Evolutionary conservation across 2,797 vertebrate genomes (phyloP).

Genomic region (Loris lydekkerianus): DNA sequence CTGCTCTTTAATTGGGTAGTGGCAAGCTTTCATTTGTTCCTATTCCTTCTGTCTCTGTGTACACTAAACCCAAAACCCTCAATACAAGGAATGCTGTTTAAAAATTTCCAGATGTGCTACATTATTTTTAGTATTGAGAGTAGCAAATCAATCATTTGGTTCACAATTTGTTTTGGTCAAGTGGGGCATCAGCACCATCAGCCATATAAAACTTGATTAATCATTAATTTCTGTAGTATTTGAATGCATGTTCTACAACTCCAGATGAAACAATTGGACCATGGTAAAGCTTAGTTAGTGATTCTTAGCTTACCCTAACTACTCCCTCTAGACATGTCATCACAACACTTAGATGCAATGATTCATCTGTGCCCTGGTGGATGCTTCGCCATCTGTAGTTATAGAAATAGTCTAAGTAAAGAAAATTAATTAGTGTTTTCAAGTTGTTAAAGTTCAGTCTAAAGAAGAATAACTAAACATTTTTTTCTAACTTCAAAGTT

Average conservation of each 20-base stretch:
- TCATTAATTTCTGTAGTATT: slow-evolving; percentile 51
- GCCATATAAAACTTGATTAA: slow-evolving; percentile 56
- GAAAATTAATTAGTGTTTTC: slow-evolving; percentile 30
- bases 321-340: slow-evolving; percentile 8
- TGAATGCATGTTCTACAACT: background rate
- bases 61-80: background rate
- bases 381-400: slow-evolving; percentile 34
- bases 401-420: slow-evolving; percentile 38
- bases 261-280: slow-evolving; percentile 55
- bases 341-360: background rate
- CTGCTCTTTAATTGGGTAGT: slow-evolving; percentile 50
- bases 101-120: slow-evolving; percentile 34
- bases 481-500: slow-evolving; percentile 15
- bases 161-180: slow-evolving; percentile 38
- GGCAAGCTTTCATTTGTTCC: slow-evolving; percentile 38
- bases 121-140: slow-evolving; percentile 8
- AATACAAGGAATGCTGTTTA: slow-evolving; percentile 9
- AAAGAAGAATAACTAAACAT: slow-evolving; percentile 51
- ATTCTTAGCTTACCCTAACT: slow-evolving; percentile 50
- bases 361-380: background rate
- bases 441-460: slow-evolving; percentile 60
- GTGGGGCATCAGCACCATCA: background rate
- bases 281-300: slow-evolving; percentile 38
- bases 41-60: slow-evolving; percentile 44
- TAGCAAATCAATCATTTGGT: slow-evolving; percentile 39